Base-by-base conservation (phyloP, 2,797 vertebrate genomes). In the Sternotherus odoratus region DNA sequence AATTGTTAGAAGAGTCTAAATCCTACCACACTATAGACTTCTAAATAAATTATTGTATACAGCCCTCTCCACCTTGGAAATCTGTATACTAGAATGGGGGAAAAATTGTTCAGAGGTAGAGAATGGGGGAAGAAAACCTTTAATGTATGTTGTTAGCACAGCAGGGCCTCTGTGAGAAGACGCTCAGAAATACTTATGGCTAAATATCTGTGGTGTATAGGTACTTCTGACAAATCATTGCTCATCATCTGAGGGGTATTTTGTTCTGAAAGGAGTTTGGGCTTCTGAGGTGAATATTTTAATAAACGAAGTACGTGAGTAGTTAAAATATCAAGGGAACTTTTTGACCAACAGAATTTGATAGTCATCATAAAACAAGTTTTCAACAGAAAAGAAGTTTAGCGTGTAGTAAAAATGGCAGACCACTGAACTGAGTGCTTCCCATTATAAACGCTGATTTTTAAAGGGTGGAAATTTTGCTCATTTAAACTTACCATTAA, bases 21-120 rank as follows among this genome's bases (percentile, higher is more conserved):
- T 80, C 51, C 16, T 12, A 9, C 2, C 24, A 21, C 0, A 0
- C 33, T 49, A 69, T 1, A 6, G 36, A 43, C 51, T 46, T 54
- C 66, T 69, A 39, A 69, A 69, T 56, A 28, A 30, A 23, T 21
- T 78, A 13, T 46, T 56, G n/a, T 69, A 13, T 83, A 36, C 5
- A 81, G 56, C 43, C 30, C 43, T 86, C 0, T 0, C 30, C n/a
- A 23, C 39, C 21, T 56, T 69, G 46, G 53, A 33, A 39, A 12
- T 63, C 26, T 82, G 6, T 1, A 2, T 72, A 28, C 84, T 19
- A 66, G 33, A 72, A 84, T 13, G 2, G 2, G 11, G 5, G 48
- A 43, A 33, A 1, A 3, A 4, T 16, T n/a, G 8, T 74, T 84
- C 5, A 33, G 2, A 12, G 66, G 26, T 30, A n/a, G 56, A 17